Evolutionary conservation across 2,888 invertebrate species (phyloP).

Genomic region (Phortica magna): DNA sequence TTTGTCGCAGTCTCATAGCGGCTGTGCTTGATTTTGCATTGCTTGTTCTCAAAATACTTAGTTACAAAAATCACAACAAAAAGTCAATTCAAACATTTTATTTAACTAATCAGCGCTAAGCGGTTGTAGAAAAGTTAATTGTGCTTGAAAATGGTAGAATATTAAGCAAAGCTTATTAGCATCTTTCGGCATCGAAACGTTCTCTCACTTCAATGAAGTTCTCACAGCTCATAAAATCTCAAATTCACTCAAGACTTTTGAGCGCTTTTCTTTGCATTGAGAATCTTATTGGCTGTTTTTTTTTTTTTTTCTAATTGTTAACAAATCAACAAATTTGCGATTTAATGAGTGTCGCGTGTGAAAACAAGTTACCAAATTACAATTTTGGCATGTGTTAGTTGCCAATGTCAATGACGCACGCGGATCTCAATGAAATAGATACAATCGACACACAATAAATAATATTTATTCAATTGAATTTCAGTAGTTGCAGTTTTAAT

Average conservation of each 20-base stretch:
- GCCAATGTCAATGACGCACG: slow-evolving; percentile 27
- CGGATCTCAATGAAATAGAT: slow-evolving; percentile 15
- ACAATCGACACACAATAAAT: background rate
- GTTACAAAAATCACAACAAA: slow-evolving; percentile 17
- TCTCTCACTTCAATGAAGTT: too few relatives aligned
- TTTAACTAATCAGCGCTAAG: too few relatives aligned
- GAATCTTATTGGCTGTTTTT: background rate
- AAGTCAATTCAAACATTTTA: background rate
- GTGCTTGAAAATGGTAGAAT: too few relatives aligned
- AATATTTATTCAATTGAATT: background rate
- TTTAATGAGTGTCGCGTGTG: slow-evolving; percentile 2
- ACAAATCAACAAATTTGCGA: background rate
- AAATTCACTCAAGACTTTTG: too few relatives aligned
- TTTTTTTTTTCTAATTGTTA: background rate
- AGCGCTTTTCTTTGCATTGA: too few relatives aligned
- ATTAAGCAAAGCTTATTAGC: too few relatives aligned
- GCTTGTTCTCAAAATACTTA: background rate
- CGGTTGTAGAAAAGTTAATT: too few relatives aligned
- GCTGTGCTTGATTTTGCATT: slow-evolving; percentile 48
- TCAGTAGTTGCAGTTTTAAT: too few relatives aligned
- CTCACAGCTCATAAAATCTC: too few relatives aligned
- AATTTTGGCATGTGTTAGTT: slow-evolving; percentile 1
- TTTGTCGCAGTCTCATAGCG: slow-evolving; percentile 56
- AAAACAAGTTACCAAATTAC: background rate
- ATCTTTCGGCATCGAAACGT: too few relatives aligned